Evolutionary conservation across 1,140 invertebrate genomes (phyloP), one percentile per base, ranked within the genome.

Genomic region (Drosophila willistoni): DNA sequence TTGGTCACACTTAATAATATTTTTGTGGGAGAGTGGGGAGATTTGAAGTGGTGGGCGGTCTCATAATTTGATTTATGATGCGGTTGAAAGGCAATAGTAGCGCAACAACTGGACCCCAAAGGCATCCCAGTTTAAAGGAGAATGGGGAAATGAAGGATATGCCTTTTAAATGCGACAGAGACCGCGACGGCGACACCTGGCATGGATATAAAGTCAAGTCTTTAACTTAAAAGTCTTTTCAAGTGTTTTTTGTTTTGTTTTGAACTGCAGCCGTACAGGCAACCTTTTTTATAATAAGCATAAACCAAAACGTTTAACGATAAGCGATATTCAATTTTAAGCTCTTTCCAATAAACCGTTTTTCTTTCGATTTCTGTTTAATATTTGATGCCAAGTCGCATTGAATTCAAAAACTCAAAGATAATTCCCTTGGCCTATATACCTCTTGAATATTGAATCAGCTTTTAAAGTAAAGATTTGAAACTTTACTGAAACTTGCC

Each of bases 1-100:
- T 75, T 62, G 82, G 68, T 66, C 72, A 75, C 82, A 85, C 78
- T 81, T 85, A 86, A 85, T 78, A 81, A 81, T 74, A 86, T 78
- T 85, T 85, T 71, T 42, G 0, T 29, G 29, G 5, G 29, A 6
- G 5, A 7, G 29, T 29, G 5, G 6, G 66, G 65, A 71, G 70
- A 68, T 69, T 62, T 36, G 2, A 14, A 7, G 17, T 47, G 44
- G 44, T 17, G 44, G 44, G 44, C 9, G 44, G 44, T 22, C 44
- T 71, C 79, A 82, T 82, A 87, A 82, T 79, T 83, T 86, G 83
- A 86, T 86, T 86, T 87, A 79, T 87, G 82, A 59, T 76, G 73
- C 73, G 73, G 60, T 64, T 63, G 13, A 41, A 66, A 51, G 44
- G 44, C 17, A 22, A 22, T 22, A 12, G 44, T 22, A 19, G 17